Percentiles rank a stretch among this genome's conserved stretches.
Conservation (phyloP, 2,113 vertebrate genomes). For the Albula goreensis region DNA sequence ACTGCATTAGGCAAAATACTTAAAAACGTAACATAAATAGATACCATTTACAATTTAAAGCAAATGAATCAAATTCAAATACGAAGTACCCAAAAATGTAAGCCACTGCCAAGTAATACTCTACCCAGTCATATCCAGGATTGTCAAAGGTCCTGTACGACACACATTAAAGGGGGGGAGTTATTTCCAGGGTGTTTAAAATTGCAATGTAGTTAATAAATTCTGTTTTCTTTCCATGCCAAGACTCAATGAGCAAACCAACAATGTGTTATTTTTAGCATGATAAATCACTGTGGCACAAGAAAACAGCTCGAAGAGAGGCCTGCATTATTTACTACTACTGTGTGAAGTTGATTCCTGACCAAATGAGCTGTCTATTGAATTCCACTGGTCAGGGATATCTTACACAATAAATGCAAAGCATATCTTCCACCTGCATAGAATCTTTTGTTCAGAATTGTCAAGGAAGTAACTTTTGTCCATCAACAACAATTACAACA, state of each 20-base stretch:
- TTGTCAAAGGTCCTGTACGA: too few relatives aligned
- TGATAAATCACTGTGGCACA: background rate
- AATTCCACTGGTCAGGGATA: background rate
- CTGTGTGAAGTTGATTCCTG: background rate
- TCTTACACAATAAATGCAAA: background rate
- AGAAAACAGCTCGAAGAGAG: background rate
- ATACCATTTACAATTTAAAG: background rate
- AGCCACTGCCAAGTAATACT: too few relatives aligned
- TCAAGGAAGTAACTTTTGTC: background rate
- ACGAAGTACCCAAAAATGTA: background rate
- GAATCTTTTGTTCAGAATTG: background rate
- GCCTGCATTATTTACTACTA: background rate
- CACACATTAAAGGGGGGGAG: too few relatives aligned
- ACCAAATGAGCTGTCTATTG: too few relatives aligned
- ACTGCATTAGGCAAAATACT: background rate
- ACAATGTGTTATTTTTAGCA: background rate
- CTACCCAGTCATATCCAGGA: too few relatives aligned
- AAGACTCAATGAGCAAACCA: constrained; percentile 7
- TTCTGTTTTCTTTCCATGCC: background rate
- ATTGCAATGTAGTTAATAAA: background rate
- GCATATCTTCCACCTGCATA: background rate
- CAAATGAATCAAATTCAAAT: background rate
- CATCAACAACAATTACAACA: background rate
- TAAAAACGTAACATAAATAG: background rate
- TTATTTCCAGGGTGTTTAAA: too few relatives aligned